Percentiles rank a stretch among this genome's conserved stretches.
Conservation (phyloP, 2,888 invertebrate species). For the Azorinus chamasolen region DNA sequence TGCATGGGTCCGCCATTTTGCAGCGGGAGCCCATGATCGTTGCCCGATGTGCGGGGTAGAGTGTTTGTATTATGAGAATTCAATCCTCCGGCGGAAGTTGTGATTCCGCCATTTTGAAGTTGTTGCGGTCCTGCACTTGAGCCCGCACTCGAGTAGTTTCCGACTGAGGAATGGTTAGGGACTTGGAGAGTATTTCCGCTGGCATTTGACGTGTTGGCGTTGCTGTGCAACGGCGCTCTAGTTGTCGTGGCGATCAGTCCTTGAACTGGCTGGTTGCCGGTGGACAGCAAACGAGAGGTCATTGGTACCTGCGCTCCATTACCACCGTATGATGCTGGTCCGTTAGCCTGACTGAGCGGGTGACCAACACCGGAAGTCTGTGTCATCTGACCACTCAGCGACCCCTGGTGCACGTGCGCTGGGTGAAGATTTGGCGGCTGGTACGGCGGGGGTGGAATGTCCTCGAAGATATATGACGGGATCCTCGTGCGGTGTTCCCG, state of each 20-base stretch:
- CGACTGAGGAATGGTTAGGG: slow-evolving; percentile 34
- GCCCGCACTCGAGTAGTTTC: slow-evolving; percentile 2
- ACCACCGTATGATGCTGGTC: slow-evolving; percentile 31
- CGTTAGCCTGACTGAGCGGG: slow-evolving; percentile 38
- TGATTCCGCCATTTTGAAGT: slow-evolving; percentile 60
- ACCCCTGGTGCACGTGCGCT: slow-evolving; percentile 39
- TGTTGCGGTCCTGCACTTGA: slow-evolving; percentile 26
- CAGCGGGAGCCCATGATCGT: slow-evolving; percentile 53
- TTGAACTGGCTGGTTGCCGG: slow-evolving; percentile 39
- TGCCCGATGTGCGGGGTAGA: slow-evolving; percentile 44
- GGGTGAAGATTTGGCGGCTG: slow-evolving; percentile 75
- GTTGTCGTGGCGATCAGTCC: slow-evolving; percentile 49
- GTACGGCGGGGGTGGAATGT: slow-evolving; percentile 82
- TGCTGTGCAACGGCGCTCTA: slow-evolving; percentile 53
- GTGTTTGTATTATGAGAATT: slow-evolving; percentile 57
- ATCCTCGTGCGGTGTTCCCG: slow-evolving; percentile 66
- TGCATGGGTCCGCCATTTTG: slow-evolving; percentile 68
- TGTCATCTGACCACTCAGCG: slow-evolving; percentile 47
- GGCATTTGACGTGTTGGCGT: slow-evolving; percentile 32
- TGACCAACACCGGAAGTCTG: slow-evolving; percentile 60
- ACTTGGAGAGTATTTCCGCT: slow-evolving; percentile 34
- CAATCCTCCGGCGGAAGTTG: slow-evolving; percentile 61
- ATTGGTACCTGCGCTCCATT: slow-evolving; percentile 55
- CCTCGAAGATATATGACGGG: slow-evolving; percentile 76
- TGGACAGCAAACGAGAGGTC: slow-evolving; percentile 50